Evolutionary conservation across 2,113 vertebrate species (phyloP).

Genomic region (Taxidea taxus): DNA sequence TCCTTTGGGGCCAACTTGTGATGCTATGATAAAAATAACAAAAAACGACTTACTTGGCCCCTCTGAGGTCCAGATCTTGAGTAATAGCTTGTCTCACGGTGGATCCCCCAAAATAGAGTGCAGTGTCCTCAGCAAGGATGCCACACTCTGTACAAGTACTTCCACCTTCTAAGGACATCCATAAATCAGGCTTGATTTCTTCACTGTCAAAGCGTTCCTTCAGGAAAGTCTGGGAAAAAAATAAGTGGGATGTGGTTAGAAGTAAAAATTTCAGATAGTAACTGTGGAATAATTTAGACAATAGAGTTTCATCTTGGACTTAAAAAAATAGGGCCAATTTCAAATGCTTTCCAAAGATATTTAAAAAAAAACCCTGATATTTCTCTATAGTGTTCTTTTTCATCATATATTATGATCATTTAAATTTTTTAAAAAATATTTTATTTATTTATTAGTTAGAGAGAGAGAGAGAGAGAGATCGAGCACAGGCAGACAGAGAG

Average conservation of each 20-base stretch:
- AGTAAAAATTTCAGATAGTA: background rate
- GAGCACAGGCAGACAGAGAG: no score
- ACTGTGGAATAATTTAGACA: background rate
- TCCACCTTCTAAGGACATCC: slow-evolving; percentile 96
- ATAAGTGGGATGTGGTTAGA: slow-evolving; percentile 1
- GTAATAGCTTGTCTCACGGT: slow-evolving; percentile 95
- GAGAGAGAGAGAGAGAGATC: no score
- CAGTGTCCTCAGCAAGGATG: slow-evolving; percentile 93
- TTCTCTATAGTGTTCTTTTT: background rate
- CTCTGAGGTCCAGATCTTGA: slow-evolving; percentile 94
- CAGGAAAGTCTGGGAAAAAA: slow-evolving; percentile 88
- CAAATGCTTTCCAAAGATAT: background rate
- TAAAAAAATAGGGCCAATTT: background rate
- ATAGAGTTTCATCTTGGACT: background rate
- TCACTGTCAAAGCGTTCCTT: slow-evolving; percentile 99
- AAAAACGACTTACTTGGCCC: slow-evolving; percentile 92
- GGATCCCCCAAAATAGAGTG: slow-evolving; percentile 94
- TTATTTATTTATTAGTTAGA: no score
- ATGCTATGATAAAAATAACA: background rate
- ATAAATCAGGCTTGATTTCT: slow-evolving; percentile 91
- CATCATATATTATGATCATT: background rate
- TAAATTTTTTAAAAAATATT: no score
- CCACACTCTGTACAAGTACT: slow-evolving; percentile 94
- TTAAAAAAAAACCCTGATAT: background rate
- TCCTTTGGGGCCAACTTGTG: background rate